Evolutionary conservation across 1,140 invertebrate genomes (phyloP).

Genomic region (Drosophila albomicans): DNA sequence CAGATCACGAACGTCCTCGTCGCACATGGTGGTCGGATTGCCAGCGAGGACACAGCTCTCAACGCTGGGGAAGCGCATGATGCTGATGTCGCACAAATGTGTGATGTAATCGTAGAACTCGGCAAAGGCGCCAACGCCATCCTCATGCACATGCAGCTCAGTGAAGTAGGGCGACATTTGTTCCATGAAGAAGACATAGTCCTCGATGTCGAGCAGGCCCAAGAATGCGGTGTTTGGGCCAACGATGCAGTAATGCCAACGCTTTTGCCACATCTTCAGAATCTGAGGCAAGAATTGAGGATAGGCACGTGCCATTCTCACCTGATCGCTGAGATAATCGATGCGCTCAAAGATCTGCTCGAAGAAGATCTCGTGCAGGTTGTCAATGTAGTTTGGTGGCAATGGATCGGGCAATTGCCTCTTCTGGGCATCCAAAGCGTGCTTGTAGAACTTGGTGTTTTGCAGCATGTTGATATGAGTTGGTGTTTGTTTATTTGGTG

Average conservation of each 20-base stretch:
- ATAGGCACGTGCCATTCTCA: slow-evolving; percentile 73
- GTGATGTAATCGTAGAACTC: slow-evolving; percentile 71
- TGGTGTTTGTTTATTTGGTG: not conserved
- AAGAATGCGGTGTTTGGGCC: slow-evolving; percentile 64
- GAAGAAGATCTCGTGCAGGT: slow-evolving; percentile 72
- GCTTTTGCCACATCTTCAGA: slow-evolving; percentile 56
- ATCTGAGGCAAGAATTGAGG: slow-evolving; percentile 63
- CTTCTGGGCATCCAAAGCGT: slow-evolving; percentile 43
- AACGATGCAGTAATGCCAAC: slow-evolving; percentile 45
- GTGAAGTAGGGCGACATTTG: slow-evolving; percentile 60
- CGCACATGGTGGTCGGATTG: slow-evolving; percentile 55
- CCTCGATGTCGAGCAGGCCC: slow-evolving; percentile 62
- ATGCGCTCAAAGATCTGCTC: slow-evolving; percentile 75
- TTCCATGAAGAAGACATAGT: slow-evolving; percentile 73
- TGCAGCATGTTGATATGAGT: slow-evolving; percentile 24
- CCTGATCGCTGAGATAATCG: slow-evolving; percentile 62
- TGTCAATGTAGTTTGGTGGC: slow-evolving; percentile 65
- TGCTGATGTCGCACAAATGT: slow-evolving; percentile 65
- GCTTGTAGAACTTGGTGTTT: slow-evolving; percentile 52
- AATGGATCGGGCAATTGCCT: slow-evolving; percentile 9
- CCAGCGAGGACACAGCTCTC: slow-evolving; percentile 62
- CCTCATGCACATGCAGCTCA: slow-evolving; percentile 67
- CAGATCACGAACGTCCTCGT: slow-evolving; percentile 64
- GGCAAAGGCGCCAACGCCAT: slow-evolving; percentile 62
- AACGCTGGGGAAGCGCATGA: slow-evolving; percentile 44